Conservation (phyloP, 1,140 invertebrate genomes). For the Daktulosphaira vitifoliae region DNA sequence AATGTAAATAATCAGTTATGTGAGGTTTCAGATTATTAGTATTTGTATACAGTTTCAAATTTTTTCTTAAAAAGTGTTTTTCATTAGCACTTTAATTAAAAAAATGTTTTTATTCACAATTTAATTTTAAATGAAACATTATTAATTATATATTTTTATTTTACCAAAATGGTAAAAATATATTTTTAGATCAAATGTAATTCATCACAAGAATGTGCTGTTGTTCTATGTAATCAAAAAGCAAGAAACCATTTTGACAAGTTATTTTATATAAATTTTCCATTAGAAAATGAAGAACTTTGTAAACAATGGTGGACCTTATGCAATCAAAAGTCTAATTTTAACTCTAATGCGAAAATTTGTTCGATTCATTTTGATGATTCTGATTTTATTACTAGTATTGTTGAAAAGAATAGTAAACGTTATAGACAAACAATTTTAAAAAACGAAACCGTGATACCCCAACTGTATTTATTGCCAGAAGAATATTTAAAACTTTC, state of each 20-base stretch:
- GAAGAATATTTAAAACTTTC: background rate
- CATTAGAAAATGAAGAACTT: background rate
- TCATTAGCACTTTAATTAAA: no score
- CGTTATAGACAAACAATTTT: background rate
- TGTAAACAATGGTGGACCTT: background rate
- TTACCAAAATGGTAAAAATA: no score
- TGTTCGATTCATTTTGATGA: conserved; percentile 15
- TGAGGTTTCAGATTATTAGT: no score
- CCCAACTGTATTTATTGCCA: background rate
- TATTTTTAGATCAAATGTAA: background rate
- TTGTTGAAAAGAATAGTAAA: background rate
- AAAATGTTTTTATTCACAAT: no score
- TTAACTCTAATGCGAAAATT: background rate
- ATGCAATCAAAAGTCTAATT: background rate
- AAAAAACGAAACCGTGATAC: background rate
- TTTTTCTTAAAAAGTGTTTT: no score
- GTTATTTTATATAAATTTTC: conserved; percentile 3
- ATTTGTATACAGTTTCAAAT: no score
- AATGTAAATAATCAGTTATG: no score
- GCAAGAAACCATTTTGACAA: conserved; percentile 8
- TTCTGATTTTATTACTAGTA: background rate
- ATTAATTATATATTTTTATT: no score
- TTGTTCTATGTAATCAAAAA: conserved; percentile 3
- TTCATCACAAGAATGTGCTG: background rate
- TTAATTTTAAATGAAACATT: no score